Conservation (phyloP, 2,797 vertebrate species). For the Hydrolagus colliei region DNA sequence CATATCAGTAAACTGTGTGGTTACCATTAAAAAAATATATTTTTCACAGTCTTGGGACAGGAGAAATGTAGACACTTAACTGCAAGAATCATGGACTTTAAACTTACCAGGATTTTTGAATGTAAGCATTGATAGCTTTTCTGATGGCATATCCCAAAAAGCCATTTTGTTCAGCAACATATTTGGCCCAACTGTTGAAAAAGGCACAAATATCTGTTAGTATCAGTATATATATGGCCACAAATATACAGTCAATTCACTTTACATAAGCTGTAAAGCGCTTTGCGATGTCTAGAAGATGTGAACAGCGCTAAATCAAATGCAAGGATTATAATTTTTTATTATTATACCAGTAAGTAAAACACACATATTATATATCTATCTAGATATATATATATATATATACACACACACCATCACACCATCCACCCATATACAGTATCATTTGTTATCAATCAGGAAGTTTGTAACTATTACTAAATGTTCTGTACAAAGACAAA, state of each 20-base stretch:
- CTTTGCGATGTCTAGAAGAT: too few relatives aligned
- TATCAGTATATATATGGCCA: background rate
- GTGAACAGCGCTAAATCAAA: too few relatives aligned
- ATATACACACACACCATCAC: conserved; percentile 25
- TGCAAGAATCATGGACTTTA: background rate
- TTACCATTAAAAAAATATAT: too few relatives aligned
- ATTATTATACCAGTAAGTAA: background rate
- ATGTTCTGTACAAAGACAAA: conserved; percentile 40
- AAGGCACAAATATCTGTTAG: background rate
- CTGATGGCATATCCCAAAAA: conserved; percentile 77
- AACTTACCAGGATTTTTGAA: conserved; percentile 70
- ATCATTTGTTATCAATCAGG: background rate
- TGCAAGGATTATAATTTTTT: too few relatives aligned
- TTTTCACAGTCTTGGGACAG: too few relatives aligned
- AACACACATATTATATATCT: background rate
- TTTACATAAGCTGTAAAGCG: too few relatives aligned
- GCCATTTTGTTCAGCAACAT: conserved; percentile 75
- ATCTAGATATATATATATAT: conserved; percentile 20
- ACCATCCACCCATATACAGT: conserved; percentile 24
- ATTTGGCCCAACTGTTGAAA: conserved; percentile 70
- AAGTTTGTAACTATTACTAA: conserved; percentile 38
- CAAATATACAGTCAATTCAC: too few relatives aligned
- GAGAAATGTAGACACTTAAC: too few relatives aligned
- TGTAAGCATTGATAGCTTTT: conserved; percentile 74
- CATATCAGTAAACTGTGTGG: too few relatives aligned